These are phyloP conservation scores for Adelosebastes latens DNA, from an alignment of 2,797 vertebrate genomes.

Conservation along the genomic window DNA sequence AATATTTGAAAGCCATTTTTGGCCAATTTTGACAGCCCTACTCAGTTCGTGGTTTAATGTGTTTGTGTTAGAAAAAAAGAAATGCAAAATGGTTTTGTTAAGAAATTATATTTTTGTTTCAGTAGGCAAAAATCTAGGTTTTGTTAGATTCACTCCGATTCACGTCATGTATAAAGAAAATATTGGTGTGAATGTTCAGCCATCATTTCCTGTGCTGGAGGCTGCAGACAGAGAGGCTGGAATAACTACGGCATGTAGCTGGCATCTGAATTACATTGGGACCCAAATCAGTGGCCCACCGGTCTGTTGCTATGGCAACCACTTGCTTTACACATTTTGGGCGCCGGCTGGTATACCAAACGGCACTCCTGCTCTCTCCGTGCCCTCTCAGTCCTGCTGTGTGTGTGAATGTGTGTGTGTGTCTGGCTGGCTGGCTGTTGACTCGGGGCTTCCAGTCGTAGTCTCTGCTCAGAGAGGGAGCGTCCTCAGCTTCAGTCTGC, in stretches of 20 bases:
- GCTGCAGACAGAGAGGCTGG: conserved; percentile 14
- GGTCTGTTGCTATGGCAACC: conserved; percentile 90
- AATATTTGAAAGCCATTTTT: no score
- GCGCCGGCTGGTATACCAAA: conserved; percentile 66
- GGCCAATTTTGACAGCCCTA: no score
- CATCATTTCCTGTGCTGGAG: background rate
- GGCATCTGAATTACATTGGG: conserved; percentile 66
- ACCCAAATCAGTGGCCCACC: conserved; percentile 55
- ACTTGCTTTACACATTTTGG: conserved; percentile 78
- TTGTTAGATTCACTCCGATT: background rate
- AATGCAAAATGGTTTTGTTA: background rate
- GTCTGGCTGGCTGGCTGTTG: conserved; percentile 39
- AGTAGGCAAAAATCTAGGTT: background rate
- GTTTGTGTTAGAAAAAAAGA: background rate
- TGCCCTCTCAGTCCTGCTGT: conserved; percentile 52
- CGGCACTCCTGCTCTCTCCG: conserved; percentile 55
- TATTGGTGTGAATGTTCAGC: background rate
- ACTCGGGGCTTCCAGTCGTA: conserved; percentile 64
- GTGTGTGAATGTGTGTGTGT: conserved; percentile 1
- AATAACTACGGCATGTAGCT: conserved; percentile 40
- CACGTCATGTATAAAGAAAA: background rate
- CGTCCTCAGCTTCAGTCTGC: conserved; percentile 39
- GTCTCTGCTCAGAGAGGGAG: conserved; percentile 56
- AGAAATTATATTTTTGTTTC: background rate
- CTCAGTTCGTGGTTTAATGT: background rate